Percentiles rank a stretch among this genome's conserved stretches.
Evolutionary conservation across 1,140 invertebrate genomes (phyloP).

Genomic region (Fragariocoptes setiger): DNA sequence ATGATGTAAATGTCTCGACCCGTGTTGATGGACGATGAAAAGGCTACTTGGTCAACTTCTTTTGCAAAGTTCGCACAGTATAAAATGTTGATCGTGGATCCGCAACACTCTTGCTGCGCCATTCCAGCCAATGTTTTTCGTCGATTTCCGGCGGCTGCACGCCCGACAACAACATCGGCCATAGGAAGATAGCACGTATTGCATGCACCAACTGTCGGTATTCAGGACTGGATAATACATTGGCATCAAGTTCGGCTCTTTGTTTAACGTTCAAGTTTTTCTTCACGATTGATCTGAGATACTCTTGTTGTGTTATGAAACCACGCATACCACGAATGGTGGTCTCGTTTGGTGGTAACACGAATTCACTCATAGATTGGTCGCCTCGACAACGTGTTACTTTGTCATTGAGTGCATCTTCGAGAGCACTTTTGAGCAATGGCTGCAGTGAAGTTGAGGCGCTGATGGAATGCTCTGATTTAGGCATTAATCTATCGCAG

Average conservation of each 20-base stretch:
- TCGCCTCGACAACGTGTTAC: neutral
- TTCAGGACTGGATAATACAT: neutral
- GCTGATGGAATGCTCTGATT: too few relatives aligned
- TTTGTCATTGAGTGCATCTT: neutral
- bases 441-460: too few relatives aligned
- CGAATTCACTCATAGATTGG: too few relatives aligned
- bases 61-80: too few relatives aligned
- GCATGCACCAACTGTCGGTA: neutral
- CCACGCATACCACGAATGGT: neutral
- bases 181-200: neutral
- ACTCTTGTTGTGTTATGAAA: neutral
- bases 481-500: neutral
- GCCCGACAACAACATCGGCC: neutral
- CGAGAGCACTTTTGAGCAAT: neutral
- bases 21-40: too few relatives aligned
- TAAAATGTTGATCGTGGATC: too few relatives aligned
- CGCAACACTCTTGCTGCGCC: too few relatives aligned
- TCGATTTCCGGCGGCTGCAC: too few relatives aligned
- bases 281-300: neutral
- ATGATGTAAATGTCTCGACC: too few relatives aligned
- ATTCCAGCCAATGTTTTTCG: too few relatives aligned
- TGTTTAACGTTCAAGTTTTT: neutral
- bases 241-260: too few relatives aligned
- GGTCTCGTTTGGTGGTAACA: neutral
- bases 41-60: too few relatives aligned